phyloP scores from a whole-genome alignment of 2,797 vertebrate genomes.

The Myotis vivesi region DNA sequence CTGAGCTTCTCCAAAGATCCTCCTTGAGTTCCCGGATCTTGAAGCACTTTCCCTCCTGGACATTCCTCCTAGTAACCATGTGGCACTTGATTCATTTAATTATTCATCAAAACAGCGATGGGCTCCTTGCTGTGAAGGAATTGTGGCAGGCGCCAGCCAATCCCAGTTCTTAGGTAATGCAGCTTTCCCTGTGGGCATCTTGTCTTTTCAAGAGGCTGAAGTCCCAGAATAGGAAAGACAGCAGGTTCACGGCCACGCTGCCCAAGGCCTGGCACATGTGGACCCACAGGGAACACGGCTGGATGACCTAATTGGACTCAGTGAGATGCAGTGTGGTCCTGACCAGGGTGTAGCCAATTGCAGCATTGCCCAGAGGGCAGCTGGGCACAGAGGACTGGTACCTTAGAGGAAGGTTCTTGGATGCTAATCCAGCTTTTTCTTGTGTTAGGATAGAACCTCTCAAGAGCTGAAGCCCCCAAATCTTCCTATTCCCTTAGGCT shows the following conservation, averaged over 20 bases:
- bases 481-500: background rate
- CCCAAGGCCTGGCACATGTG: background rate
- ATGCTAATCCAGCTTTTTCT: background rate
- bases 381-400: background rate
- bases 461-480: background rate
- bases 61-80: conserved; percentile 23
- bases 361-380: background rate
- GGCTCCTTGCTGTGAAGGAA: conserved; percentile 45
- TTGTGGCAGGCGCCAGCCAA: background rate
- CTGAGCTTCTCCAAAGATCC: background rate
- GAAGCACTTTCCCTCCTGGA: background rate
- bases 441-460: background rate
- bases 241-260: background rate
- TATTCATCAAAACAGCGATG: conserved; percentile 65
- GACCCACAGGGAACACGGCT: background rate
- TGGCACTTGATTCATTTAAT: conserved; percentile 53
- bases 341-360: background rate
- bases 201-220: conserved; percentile 41
- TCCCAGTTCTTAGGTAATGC: conserved; percentile 29
- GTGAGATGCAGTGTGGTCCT: background rate
- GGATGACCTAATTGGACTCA: background rate
- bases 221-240: background rate
- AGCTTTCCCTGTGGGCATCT: conserved; percentile 18
- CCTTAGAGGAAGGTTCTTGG: background rate
- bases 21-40: background rate